phyloP scores from a whole-genome alignment of 2,888 invertebrate species.

The Aradus depressus region DNA sequence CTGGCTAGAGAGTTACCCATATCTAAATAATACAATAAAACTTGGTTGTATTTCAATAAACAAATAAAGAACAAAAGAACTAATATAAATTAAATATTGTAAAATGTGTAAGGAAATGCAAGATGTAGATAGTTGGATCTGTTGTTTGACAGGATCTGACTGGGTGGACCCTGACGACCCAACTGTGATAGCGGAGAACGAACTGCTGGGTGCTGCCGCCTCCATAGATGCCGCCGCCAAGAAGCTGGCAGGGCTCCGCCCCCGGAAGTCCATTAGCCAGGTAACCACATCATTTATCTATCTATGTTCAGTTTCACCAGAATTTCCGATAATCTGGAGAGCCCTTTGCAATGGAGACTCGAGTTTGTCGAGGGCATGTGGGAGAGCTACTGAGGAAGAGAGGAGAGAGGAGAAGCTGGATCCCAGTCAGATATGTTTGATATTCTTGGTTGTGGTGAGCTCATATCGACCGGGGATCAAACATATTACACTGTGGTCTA shows the following conservation, averaged over 20 bases:
- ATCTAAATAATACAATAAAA: neutral
- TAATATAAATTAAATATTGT: too few species aligned
- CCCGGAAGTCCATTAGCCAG: constrained; percentile 62
- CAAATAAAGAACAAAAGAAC: too few species aligned
- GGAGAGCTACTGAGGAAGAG: too few species aligned
- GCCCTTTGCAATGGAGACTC: too few species aligned
- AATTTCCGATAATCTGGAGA: too few species aligned
- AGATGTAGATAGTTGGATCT: too few species aligned
- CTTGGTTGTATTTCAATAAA: too few species aligned
- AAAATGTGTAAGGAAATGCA: too few species aligned
- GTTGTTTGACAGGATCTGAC: constrained; percentile 55
- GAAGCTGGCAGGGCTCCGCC: constrained; percentile 82
- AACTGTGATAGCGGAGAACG: constrained; percentile 94
- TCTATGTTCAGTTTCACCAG: too few species aligned
- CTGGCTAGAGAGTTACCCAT: neutral
- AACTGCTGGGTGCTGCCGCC: constrained; percentile 89
- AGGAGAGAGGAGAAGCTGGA: neutral
- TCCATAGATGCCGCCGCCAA: constrained; percentile 97
- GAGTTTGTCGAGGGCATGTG: too few species aligned
- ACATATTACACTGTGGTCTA: constrained; percentile 86
- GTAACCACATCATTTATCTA: too few species aligned
- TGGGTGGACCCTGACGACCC: constrained; percentile 97
- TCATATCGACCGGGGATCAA: constrained; percentile 94
- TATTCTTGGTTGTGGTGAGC: constrained; percentile 99
- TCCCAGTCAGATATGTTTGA: constrained; percentile 99